A percentile compares a stretch with the other conserved stretches of the same genome.
phyloP scores from a whole-genome alignment of 2,888 invertebrate species.

The Nomada ruficornis region DNA sequence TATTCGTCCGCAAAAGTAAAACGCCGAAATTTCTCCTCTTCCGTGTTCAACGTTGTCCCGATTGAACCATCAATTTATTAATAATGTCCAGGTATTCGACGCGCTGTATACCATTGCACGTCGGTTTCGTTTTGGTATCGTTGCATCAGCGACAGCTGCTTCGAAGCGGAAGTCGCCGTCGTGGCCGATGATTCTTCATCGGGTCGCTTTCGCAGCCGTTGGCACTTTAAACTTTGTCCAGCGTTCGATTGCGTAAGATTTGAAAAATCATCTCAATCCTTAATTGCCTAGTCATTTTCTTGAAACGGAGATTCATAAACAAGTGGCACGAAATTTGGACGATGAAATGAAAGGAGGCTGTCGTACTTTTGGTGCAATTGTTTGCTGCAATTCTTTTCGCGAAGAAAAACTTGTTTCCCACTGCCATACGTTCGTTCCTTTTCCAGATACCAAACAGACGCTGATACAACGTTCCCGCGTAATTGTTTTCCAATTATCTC shows the following conservation, averaged over 20 bases:
- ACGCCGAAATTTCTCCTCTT: too few relatives aligned
- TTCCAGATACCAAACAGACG: slow-evolving; percentile 2
- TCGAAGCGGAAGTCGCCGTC: slow-evolving; percentile 51
- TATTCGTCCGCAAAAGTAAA: too few relatives aligned
- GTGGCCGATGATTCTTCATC: slow-evolving; percentile 34
- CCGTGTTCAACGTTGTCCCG: background rate
- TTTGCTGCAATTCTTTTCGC: background rate
- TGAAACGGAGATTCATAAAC: too few relatives aligned
- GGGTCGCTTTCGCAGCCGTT: slow-evolving; percentile 58
- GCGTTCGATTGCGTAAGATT: background rate
- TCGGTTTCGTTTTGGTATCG: slow-evolving; percentile 14
- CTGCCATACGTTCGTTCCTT: background rate
- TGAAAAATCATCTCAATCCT: background rate
- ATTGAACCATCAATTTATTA: slow-evolving; percentile 26
- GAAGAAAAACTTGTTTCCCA: background rate
- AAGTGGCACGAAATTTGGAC: background rate
- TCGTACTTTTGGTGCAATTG: background rate
- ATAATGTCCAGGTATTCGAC: slow-evolving; percentile 48
- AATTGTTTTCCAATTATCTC: slow-evolving; percentile 38
- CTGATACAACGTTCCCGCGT: slow-evolving; percentile 31
- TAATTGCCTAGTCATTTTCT: background rate
- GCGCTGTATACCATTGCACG: slow-evolving; percentile 33
- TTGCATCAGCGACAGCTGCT: slow-evolving; percentile 60
- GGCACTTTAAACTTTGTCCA: background rate
- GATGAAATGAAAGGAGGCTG: background rate